Evolutionary conservation across 2,797 vertebrate species (phyloP).

Genomic region (Chromobotia macracanthus): DNA sequence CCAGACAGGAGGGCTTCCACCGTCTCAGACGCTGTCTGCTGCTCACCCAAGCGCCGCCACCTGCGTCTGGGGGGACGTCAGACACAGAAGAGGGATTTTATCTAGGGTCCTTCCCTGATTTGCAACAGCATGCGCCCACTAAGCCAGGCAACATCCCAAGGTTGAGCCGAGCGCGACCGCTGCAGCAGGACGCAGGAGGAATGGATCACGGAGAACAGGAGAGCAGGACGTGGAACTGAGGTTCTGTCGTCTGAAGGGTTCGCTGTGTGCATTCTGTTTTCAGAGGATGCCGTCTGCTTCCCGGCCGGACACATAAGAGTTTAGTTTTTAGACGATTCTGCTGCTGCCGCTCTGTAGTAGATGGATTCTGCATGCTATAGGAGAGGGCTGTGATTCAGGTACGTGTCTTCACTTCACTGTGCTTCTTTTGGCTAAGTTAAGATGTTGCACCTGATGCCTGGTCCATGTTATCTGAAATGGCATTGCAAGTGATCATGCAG

Average conservation of each 20-base stretch:
- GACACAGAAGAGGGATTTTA: constrained; percentile 13
- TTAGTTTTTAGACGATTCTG: background rate
- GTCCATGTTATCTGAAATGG: background rate
- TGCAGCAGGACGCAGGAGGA: constrained; percentile 25
- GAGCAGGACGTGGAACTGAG: constrained; percentile 53
- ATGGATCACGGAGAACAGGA: constrained; percentile 43
- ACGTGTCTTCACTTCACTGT: background rate
- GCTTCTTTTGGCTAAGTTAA: constrained; percentile 1
- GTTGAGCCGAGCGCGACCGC: constrained; percentile 41
- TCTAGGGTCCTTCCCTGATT: constrained; percentile 2
- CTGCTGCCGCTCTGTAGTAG: background rate
- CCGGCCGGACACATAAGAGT: constrained; percentile 23
- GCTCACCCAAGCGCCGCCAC: constrained; percentile 6
- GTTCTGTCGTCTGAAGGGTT: background rate
- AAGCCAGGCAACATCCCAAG: constrained; percentile 32
- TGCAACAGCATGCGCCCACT: constrained; percentile 41
- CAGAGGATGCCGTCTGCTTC: background rate
- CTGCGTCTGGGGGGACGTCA: constrained; percentile 35
- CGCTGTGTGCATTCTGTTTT: background rate
- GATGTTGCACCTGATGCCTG: constrained; percentile 24
- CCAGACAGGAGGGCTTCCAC: constrained; percentile 60
- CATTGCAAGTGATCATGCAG: background rate
- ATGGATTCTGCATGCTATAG: background rate
- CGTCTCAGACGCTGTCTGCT: constrained; percentile 56
- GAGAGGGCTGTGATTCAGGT: constrained; percentile 13